These are phyloP conservation scores for Drosophila azteca DNA, from an alignment of 1,140 invertebrate genomes.

Conservation along the genomic window DNA sequence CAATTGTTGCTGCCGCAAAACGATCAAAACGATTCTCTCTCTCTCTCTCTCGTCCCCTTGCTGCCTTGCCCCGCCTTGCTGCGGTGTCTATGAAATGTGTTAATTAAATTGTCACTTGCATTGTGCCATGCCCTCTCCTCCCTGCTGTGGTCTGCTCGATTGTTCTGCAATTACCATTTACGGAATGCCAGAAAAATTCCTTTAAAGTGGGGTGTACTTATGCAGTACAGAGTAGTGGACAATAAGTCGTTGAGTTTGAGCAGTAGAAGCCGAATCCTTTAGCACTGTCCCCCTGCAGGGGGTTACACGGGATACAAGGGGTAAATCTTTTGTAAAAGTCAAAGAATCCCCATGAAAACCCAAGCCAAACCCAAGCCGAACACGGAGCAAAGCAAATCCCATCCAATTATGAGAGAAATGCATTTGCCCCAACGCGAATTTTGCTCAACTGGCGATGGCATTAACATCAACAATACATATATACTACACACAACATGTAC, in stretches of 20 bases:
- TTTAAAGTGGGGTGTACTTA: not conserved
- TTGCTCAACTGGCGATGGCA: constrained; percentile 46
- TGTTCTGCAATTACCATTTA: constrained; percentile 46
- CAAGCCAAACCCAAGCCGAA: not conserved
- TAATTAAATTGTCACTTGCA: constrained; percentile 71
- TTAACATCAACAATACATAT: constrained; percentile 54
- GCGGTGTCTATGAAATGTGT: constrained; percentile 42
- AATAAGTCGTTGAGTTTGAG: too few species aligned
- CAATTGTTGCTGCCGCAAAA: constrained; percentile 65
- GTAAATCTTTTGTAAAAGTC: constrained; percentile 33
- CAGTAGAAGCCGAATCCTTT: not conserved
- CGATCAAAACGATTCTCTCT: not conserved
- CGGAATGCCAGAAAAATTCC: constrained; percentile 15
- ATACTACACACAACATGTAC: constrained; percentile 10
- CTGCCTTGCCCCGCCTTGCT: not conserved
- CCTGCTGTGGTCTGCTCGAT: constrained; percentile 6
- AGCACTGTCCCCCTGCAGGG: not conserved
- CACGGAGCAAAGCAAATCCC: constrained; percentile 21
- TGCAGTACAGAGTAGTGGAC: not conserved
- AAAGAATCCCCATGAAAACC: too few species aligned
- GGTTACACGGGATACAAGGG: constrained; percentile 17
- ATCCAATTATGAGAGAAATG: constrained; percentile 65
- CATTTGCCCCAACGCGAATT: constrained; percentile 34
- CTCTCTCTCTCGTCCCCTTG: not conserved
- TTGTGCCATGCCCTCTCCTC: constrained; percentile 21